Evolutionary conservation across 2,888 invertebrate genomes (phyloP), one percentile per base, ranked within the genome.

Genomic region (Morinoia aosen): DNA sequence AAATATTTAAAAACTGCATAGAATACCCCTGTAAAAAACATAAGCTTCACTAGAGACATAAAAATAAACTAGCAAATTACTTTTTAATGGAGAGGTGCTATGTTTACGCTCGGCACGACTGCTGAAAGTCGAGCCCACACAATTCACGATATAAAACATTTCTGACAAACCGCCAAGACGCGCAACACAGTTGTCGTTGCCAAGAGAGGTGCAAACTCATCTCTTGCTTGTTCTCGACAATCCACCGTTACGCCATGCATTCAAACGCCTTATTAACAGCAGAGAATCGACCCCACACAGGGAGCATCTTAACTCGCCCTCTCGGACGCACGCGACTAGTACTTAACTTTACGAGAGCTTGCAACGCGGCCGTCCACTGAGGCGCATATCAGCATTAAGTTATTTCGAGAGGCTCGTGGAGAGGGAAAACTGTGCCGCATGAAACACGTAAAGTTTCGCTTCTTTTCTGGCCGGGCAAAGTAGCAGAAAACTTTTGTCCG

Each of bases 191-290:
- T 76, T 33, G 76, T 16, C 76, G 25, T 33, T 76, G 76, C 76
- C 76, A 76, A 76, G 76, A 16, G 76, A 76, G 76, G 76, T 76
- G 76, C 76, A 76, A 76, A 16, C 25, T 76, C 25, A 25, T 76
- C 25, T 76, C 76, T 14, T 76, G 76, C 76, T 76, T 76, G 76
- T 76, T 76, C 76, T 25, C 25, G 25, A 76, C 25, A 76, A 76
- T 16, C 76, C 76, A 76, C 76, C 90, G 90, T 90, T 90, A 48
- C 90, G 90, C 90, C 90, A 40, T 90, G 90, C 90, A 90, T 90
- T 90, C 48, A 90, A 90, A 90, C 90, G 40, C 90, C 90, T 90
- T 90, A 90, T 90, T 90, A 90, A 39, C 90, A 39, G 48, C 48
- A 90, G 40, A 39, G 40, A 90, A 40, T 90, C 90, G 48, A 90